phyloP scores from a whole-genome alignment of 2,888 invertebrate genomes.

The Poecilus cupreus region DNA sequence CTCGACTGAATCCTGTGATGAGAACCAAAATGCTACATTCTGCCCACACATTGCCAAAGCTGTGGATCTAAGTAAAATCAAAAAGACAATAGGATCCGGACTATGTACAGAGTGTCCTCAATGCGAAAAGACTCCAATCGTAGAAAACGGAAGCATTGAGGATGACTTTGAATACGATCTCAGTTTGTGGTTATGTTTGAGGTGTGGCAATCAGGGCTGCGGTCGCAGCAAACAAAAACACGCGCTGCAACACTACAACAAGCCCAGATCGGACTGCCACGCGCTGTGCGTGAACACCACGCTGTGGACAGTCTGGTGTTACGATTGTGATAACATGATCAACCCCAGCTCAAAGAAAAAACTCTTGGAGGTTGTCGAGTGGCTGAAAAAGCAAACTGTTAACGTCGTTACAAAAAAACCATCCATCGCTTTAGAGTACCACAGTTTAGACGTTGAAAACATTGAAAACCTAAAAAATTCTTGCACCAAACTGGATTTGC shows the following conservation, averaged over 20 bases:
- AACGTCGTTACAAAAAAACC: slow-evolving; percentile 48
- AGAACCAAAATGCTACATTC: slow-evolving; percentile 76
- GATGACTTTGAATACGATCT: slow-evolving; percentile 72
- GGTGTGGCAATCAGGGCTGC: slow-evolving; percentile 87
- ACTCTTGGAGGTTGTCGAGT: slow-evolving; percentile 84
- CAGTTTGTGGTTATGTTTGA: slow-evolving; percentile 86
- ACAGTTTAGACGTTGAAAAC: background rate
- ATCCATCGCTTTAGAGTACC: slow-evolving; percentile 20
- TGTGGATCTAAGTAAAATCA: slow-evolving; percentile 78
- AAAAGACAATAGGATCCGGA: slow-evolving; percentile 76
- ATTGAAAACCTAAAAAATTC: background rate
- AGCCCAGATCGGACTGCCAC: slow-evolving; percentile 86
- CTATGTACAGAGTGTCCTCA: slow-evolving; percentile 76
- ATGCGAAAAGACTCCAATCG: slow-evolving; percentile 76
- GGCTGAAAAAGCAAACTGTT: slow-evolving; percentile 78
- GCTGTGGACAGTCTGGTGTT: slow-evolving; percentile 86
- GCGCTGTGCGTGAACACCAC: slow-evolving; percentile 83
- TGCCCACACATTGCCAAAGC: slow-evolving; percentile 84
- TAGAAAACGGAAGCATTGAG: slow-evolving; percentile 70
- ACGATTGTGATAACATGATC: slow-evolving; percentile 84
- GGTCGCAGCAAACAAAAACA: slow-evolving; percentile 82
- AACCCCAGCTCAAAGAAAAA: slow-evolving; percentile 78
- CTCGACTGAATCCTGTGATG: slow-evolving; percentile 84
- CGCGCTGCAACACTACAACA: slow-evolving; percentile 83
- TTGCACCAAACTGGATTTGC: slow-evolving; percentile 66